These are phyloP conservation scores for Sitta carolinensis DNA, from an alignment of 2,797 vertebrate genomes.

Conservation along the genomic window DNA sequence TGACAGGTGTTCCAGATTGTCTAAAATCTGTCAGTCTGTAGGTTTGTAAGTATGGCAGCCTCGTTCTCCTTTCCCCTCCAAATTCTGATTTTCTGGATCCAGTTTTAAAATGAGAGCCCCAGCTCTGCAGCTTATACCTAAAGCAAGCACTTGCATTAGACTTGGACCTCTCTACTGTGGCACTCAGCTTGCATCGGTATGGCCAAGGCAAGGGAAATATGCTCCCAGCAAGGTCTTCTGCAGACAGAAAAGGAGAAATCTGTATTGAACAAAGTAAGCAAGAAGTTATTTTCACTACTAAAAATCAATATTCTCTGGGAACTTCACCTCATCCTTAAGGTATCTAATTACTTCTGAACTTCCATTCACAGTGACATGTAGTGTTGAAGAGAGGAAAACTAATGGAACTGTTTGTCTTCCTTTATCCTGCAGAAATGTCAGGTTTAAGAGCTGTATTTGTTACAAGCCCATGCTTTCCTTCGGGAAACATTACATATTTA, in stretches of 20 bases:
- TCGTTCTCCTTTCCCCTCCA: fast-evolving
- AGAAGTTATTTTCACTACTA: not conserved
- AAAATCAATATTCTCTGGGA: constrained; percentile 5
- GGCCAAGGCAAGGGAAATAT: not conserved
- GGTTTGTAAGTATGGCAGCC: not conserved
- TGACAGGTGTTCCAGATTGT: not conserved
- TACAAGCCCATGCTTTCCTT: not conserved
- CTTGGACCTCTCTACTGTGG: not conserved
- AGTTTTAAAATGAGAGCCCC: not conserved
- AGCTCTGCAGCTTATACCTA: not conserved
- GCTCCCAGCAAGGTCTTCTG: not conserved
- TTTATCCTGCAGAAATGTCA: not conserved
- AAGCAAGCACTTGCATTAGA: not conserved
- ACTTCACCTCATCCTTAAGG: not conserved
- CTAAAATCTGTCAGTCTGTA: not conserved
- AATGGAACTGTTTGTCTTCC: not conserved
- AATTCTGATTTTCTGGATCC: not conserved
- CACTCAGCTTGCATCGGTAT: not conserved
- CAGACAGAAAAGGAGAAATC: not conserved
- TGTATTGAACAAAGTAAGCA: not conserved
- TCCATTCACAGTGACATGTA: not conserved
- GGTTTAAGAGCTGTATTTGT: not conserved
- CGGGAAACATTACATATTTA: not conserved
- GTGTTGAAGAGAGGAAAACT: not conserved
- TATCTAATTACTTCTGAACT: constrained; percentile 29